Conservation (phyloP, 2,797 vertebrate genomes). For the Champsocephalus gunnari region DNA sequence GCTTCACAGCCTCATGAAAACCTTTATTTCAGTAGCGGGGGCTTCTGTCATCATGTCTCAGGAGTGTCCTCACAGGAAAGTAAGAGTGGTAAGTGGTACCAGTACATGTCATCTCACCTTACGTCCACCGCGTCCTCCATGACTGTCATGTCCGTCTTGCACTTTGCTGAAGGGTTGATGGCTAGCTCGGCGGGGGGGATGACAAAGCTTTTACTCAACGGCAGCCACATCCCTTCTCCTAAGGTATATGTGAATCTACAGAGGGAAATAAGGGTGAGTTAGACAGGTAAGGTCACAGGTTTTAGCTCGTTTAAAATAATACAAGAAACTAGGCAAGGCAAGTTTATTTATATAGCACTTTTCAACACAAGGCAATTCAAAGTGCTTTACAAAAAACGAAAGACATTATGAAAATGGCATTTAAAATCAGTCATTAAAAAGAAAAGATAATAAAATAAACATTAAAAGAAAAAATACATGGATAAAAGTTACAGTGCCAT, state of each 20-base stretch:
- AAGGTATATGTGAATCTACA: conserved; percentile 96
- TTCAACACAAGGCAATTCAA: too few species aligned
- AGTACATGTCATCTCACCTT: conserved; percentile 81
- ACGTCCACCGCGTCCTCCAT: conserved; percentile 99
- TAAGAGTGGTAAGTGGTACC: neutral
- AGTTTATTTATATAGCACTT: too few species aligned
- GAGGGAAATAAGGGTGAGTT: neutral
- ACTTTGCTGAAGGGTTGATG: conserved; percentile 99
- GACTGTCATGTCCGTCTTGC: conserved; percentile 99
- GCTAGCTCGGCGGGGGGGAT: conserved; percentile 97
- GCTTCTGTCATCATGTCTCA: neutral
- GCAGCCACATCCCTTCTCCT: conserved; percentile 99
- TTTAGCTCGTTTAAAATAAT: neutral
- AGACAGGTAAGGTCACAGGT: neutral
- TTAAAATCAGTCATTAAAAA: too few species aligned
- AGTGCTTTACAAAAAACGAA: too few species aligned
- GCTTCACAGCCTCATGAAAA: conserved; percentile 9
- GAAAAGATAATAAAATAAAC: too few species aligned
- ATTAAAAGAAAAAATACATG: too few species aligned
- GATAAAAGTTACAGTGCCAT: too few species aligned
- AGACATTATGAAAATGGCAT: too few species aligned
- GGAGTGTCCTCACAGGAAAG: neutral
- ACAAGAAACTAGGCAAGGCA: neutral
- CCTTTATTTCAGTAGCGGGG: conserved; percentile 19
- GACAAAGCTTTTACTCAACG: conserved; percentile 97